Conservation (phyloP, 1,140 invertebrate genomes). For the Carposina sasakii region DNA sequence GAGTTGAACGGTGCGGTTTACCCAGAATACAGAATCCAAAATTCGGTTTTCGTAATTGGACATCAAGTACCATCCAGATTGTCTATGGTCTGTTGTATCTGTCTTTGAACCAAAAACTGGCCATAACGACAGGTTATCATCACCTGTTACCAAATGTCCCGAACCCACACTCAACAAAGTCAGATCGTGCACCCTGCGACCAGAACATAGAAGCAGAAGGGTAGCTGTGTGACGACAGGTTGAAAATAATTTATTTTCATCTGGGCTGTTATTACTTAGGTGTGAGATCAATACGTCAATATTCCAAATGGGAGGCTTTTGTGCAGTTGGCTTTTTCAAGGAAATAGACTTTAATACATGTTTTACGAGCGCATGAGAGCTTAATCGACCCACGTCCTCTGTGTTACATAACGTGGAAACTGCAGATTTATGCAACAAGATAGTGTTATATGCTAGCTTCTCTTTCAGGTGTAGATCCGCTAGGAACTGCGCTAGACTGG, state of each 20-base stretch:
- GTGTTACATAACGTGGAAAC: constrained; percentile 5
- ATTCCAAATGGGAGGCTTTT: constrained; percentile 3
- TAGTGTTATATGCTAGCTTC: neutral
- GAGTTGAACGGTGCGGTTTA: too few species aligned
- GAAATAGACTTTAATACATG: constrained; percentile 6
- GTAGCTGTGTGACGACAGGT: too few species aligned
- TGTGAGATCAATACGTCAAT: neutral
- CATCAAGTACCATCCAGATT: too few species aligned
- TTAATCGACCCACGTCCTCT: neutral
- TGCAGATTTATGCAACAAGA: constrained; percentile 7
- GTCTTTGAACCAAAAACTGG: too few species aligned
- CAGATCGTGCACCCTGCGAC: too few species aligned
- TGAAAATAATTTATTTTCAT: neutral
- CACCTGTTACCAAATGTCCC: too few species aligned
- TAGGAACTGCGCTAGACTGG: constrained; percentile 2
- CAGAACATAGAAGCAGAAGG: too few species aligned
- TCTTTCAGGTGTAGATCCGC: constrained; percentile 1
- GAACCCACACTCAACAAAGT: too few species aligned
- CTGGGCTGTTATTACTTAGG: neutral
- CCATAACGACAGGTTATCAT: too few species aligned
- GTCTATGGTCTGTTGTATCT: too few species aligned
- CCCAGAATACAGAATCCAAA: too few species aligned
- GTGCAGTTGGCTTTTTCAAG: neutral
- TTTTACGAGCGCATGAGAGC: constrained; percentile 5
- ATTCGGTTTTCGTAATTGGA: too few species aligned